Conservation (phyloP, 2,113 vertebrate species). For the Salvelinus fontinalis region DNA sequence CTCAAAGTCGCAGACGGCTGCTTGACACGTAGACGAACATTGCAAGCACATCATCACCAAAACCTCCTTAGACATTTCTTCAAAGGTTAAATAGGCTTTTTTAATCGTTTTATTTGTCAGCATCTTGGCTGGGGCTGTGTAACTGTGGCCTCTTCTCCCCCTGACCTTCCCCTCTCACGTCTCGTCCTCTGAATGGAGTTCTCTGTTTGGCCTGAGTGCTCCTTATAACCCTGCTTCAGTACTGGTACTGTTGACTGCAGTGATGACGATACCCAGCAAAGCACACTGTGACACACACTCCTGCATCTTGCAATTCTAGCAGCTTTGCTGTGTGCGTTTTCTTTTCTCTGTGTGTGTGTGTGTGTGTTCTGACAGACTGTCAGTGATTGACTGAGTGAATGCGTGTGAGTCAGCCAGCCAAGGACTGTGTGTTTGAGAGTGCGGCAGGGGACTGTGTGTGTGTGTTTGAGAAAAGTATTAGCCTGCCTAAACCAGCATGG, state of each 20-base stretch:
- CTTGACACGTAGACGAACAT: too few relatives aligned
- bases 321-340: conserved; percentile 19
- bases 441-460: not conserved
- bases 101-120: not conserved
- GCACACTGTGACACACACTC: conserved; percentile 17
- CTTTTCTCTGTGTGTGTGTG: too few relatives aligned
- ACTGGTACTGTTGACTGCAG: not conserved
- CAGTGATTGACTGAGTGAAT: not conserved
- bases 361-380: not conserved
- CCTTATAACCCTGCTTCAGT: not conserved
- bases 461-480: conserved; percentile 16
- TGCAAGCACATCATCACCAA: too few relatives aligned
- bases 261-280: too few relatives aligned
- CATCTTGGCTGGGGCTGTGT: conserved; percentile 1
- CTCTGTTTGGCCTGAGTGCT: not conserved
- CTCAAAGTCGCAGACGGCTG: too few relatives aligned
- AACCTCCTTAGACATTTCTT: too few relatives aligned
- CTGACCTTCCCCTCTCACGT: not conserved
- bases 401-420: not conserved
- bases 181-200: not conserved
- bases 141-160: not conserved
- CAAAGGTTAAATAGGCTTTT: too few relatives aligned
- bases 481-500: conserved; percentile 29
- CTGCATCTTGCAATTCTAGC: conserved; percentile 40
- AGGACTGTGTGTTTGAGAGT: not conserved